phyloP scores from a whole-genome alignment of 1,140 invertebrate genomes.

The Caenorhabditis inopinata region DNA sequence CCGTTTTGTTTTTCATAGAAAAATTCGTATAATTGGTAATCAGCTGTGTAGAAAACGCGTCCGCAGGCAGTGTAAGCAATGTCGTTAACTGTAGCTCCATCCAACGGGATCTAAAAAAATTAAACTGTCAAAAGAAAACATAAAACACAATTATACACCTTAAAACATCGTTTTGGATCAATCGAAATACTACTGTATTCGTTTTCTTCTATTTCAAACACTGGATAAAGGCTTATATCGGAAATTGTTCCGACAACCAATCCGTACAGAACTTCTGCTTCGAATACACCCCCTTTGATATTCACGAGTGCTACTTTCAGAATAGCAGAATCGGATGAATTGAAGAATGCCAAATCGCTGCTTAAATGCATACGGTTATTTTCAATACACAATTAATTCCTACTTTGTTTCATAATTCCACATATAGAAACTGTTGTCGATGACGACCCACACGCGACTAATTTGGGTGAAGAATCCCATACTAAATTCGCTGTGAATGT shows the following conservation, averaged over 20 bases:
- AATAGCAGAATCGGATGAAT: conserved; percentile 66
- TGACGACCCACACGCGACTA: conserved; percentile 89
- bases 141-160: background rate
- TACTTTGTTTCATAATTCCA: conserved; percentile 88
- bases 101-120: conserved; percentile 75
- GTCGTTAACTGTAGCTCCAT: conserved; percentile 82
- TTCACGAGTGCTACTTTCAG: conserved; percentile 61
- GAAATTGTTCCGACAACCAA: conserved; percentile 81
- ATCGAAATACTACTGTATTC: conserved; percentile 69
- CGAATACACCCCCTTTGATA: conserved; percentile 63
- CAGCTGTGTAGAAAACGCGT: conserved; percentile 89
- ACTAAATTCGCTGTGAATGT: conserved; percentile 87
- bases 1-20: conserved; percentile 84
- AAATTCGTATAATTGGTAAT: conserved; percentile 92
- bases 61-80: conserved; percentile 81
- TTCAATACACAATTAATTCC: conserved; percentile 36
- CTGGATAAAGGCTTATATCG: conserved; percentile 49
- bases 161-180: background rate
- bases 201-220: conserved; percentile 66
- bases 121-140: no score
- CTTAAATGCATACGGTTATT: conserved; percentile 46
- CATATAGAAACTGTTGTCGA: conserved; percentile 95
- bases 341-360: conserved; percentile 66
- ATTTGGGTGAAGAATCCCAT: conserved; percentile 96
- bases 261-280: conserved; percentile 39